Conservation (phyloP, 2,113 vertebrate genomes). For the Apaloderma vittatum region DNA sequence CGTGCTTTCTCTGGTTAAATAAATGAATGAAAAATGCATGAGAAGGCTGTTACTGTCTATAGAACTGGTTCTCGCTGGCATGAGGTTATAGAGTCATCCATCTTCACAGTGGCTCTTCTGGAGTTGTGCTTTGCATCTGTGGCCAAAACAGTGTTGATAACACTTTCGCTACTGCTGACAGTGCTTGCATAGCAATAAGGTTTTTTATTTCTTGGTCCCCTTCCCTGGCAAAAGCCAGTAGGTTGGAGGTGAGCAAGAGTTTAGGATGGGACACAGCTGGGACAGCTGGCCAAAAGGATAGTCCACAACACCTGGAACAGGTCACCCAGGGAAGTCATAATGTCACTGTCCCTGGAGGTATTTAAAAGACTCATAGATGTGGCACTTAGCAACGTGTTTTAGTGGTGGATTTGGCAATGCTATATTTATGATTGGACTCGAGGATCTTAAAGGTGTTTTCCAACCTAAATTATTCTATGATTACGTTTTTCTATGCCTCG, state of each 20-base stretch:
- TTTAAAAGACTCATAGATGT: fast-evolving
- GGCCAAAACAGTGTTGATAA: neutral
- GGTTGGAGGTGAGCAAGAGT: neutral
- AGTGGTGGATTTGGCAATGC: neutral
- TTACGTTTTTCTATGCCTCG: neutral
- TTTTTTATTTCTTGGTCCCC: neutral
- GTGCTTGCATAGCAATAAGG: neutral
- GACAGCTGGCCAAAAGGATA: neutral
- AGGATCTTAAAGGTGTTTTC: neutral
- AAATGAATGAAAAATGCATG: neutral
- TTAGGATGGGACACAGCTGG: neutral
- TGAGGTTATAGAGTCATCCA: neutral
- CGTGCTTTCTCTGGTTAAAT: neutral
- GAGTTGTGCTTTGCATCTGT: neutral
- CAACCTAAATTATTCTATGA: neutral
- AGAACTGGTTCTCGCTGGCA: neutral
- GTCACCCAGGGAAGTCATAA: neutral
- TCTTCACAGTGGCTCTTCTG: neutral
- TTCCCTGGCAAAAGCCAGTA: fast-evolving
- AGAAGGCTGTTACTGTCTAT: neutral
- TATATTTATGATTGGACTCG: neutral
- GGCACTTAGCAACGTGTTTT: neutral
- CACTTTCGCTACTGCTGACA: neutral
- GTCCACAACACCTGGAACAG: neutral
- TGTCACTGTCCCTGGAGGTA: neutral